Conservation (phyloP, 2,888 invertebrate species). For the Acanthosepion esculentum region DNA sequence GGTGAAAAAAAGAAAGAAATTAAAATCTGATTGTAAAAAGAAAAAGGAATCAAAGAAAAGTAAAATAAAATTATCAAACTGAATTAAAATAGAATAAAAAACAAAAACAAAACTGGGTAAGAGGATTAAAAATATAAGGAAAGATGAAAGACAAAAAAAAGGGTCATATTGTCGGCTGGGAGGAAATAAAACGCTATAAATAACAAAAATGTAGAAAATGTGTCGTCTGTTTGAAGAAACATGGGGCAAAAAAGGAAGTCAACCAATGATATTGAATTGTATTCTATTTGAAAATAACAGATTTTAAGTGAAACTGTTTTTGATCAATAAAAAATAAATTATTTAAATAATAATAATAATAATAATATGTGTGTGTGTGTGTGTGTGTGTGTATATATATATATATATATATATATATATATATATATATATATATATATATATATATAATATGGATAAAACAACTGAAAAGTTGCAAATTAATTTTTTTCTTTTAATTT, state of each 20-base stretch:
- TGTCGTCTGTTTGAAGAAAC: constrained; percentile 16
- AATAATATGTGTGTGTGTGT: no score
- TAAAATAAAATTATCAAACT: not conserved
- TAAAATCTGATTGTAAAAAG: not conserved
- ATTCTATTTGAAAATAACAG: not conserved
- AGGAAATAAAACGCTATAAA: not conserved
- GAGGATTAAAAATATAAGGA: constrained; percentile 10
- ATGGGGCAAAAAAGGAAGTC: no score
- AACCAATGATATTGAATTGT: not conserved
- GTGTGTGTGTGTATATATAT: no score
- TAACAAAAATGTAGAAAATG: not conserved
- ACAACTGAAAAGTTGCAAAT: no score
- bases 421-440: no score
- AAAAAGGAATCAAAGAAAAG: not conserved
- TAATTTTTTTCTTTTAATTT: no score
- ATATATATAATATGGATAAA: no score
- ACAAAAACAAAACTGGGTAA: not conserved
- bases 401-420: not conserved
- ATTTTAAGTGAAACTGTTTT: not conserved
- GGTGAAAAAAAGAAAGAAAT: not conserved
- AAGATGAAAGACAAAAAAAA: not conserved
- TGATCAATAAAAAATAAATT: not conserved
- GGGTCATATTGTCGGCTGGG: not conserved
- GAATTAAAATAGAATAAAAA: not conserved
- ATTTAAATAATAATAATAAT: not conserved